phyloP scores from a whole-genome alignment of 2,797 vertebrate genomes.

The Acipenser oxyrinchus region DNA sequence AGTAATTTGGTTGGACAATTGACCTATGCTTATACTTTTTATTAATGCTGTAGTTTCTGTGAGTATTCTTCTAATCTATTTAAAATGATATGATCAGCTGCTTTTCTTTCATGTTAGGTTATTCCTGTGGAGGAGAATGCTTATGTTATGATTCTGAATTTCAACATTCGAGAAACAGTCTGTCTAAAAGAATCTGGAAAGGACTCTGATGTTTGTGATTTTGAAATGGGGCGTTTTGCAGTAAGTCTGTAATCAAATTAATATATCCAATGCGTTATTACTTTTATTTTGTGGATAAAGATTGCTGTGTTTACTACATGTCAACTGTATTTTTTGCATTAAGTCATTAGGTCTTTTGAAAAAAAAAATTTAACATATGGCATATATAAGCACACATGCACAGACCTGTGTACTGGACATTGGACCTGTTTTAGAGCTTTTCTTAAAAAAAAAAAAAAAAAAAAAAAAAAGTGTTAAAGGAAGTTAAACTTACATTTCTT shows the following conservation, averaged over 20 bases:
- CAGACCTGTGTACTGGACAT: no score
- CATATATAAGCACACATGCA: not conserved
- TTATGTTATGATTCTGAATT: slow-evolving; percentile 40
- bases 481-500: no score
- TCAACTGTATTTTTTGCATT: not conserved
- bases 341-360: no score
- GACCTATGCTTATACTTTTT: not conserved
- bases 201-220: slow-evolving; percentile 36
- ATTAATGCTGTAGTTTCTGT: not conserved
- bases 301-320: not conserved
- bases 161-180: slow-evolving; percentile 41
- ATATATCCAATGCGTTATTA: no score
- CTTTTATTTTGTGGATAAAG: not conserved
- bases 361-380: no score
- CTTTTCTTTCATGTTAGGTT: slow-evolving; percentile 31
- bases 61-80: no score
- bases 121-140: slow-evolving; percentile 28
- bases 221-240: slow-evolving; percentile 37
- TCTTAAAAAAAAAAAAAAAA: no score
- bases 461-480: no score
- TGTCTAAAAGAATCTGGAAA: slow-evolving; percentile 35
- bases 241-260: slow-evolving; percentile 28
- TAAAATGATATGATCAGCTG: not conserved
- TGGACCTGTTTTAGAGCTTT: no score
- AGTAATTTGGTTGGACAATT: not conserved